Evolutionary conservation across 2,797 vertebrate genomes (phyloP), one percentile per base, ranked within the genome.

Genomic region (Limnodromus scolopaceus): DNA sequence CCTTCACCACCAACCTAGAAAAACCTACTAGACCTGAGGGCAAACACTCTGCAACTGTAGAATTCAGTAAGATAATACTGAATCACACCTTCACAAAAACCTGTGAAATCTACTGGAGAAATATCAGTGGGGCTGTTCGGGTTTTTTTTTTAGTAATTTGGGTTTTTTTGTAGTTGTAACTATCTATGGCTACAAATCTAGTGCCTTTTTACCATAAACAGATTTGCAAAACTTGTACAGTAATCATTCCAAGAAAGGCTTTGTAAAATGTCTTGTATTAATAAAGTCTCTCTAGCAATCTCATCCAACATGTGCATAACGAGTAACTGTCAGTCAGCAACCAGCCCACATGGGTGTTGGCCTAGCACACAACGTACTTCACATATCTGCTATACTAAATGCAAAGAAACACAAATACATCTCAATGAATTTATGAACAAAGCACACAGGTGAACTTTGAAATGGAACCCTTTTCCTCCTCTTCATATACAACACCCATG

Each of bases 301-400:
- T 94, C 34, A 88, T 76, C 63, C 46, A 39, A 90, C 45, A 84
- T 41, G 46, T 90, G 36, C 38, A 81, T 88, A 96, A 95, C 24
- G 25, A 96, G 92, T 78, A 84, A 93, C 25, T 15, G 34, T 65
- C 89, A 92, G 49, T 92, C 78, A 96, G 87, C 36, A 91, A 97
- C 95, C 96, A 97, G 89, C 78, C 80, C 45, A 82, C 72, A 68
- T 51, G 89, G 93, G n/a, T 5, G 23, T 3, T 58, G 55, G 64
- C 61, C 87, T 49, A 92, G 69, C 3, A 1, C 36, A 90, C 16
- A 61, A 38, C 16, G 45, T 46, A 68, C 55, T 93, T 83, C 83
- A 85, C 3, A 1, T 14, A 53, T 6, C 28, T 58, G 23, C 10
- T 78, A 8, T 36, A 61, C 81, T 68, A 91, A 43, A 84, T 74